Evolutionary conservation across 2,888 invertebrate genomes (phyloP).

Genomic region (Heliconius ethilla): DNA sequence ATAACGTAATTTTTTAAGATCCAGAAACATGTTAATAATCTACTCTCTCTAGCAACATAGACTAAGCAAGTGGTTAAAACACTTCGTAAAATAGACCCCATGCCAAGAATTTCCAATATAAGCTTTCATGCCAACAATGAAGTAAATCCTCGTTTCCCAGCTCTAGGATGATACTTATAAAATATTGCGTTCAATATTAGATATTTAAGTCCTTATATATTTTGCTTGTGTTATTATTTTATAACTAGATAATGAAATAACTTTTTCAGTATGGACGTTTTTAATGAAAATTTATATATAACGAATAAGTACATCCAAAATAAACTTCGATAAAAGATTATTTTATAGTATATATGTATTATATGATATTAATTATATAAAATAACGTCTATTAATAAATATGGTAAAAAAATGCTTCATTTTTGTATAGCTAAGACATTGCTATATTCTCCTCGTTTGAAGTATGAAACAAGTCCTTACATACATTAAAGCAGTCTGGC

Average conservation of each 20-base stretch:
- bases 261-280: too few relatives aligned
- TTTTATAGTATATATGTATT: too few relatives aligned
- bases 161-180: neutral
- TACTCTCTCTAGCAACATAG: neutral
- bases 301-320: too few relatives aligned
- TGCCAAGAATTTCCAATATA: constrained; percentile 14
- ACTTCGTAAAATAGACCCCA: neutral
- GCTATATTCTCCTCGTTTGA: neutral
- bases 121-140: constrained; percentile 11
- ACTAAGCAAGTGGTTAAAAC: neutral
- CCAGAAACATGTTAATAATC: neutral
- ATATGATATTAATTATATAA: too few relatives aligned
- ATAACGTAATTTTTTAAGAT: neutral
- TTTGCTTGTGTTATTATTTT: neutral
- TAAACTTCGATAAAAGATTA: too few relatives aligned
- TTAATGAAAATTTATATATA: too few relatives aligned
- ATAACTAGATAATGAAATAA: too few relatives aligned
- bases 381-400: neutral
- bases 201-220: neutral
- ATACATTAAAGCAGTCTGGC: neutral
- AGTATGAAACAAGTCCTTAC: neutral
- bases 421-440: too few relatives aligned
- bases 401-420: neutral
- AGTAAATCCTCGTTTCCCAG: neutral
- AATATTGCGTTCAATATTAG: neutral